phyloP scores from a whole-genome alignment of 2,888 invertebrate species.

The Drosophila longiperda region DNA sequence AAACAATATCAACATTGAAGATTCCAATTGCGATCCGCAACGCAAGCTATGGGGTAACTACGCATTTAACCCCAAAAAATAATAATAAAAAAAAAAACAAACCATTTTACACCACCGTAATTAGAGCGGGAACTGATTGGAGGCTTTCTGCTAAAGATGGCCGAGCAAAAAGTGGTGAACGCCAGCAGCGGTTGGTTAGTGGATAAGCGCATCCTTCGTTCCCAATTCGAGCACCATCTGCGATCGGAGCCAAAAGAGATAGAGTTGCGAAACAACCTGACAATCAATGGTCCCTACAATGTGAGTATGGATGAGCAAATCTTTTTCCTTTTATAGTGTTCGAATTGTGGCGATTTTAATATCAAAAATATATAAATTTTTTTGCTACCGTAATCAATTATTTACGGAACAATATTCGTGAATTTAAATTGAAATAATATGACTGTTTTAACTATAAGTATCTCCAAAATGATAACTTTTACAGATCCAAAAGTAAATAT shows the following conservation, averaged over 20 bases:
- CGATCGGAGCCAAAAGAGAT: constrained; percentile 11
- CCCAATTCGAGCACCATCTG: constrained; percentile 52
- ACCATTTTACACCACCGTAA: neutral
- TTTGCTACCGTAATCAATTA: neutral
- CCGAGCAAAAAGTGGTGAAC: constrained; percentile 57
- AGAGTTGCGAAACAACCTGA: constrained; percentile 35
- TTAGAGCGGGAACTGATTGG: constrained; percentile 73
- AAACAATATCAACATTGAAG: constrained; percentile 2
- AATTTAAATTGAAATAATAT: neutral
- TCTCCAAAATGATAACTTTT: neutral
- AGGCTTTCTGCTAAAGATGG: constrained; percentile 66
- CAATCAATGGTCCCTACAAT: constrained; percentile 50
- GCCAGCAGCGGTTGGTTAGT: constrained; percentile 62
- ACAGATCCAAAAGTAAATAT: neutral
- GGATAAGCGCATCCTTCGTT: constrained; percentile 56
- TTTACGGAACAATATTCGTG: too few species aligned
- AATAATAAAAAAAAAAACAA: neutral
- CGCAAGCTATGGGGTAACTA: constrained; percentile 58
- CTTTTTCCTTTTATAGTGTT: too few species aligned
- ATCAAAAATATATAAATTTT: neutral
- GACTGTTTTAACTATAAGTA: neutral
- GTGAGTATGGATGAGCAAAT: constrained; percentile 52
- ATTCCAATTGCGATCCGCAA: constrained; percentile 11
- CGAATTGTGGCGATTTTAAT: neutral
- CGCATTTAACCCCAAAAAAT: neutral